Percentiles rank a stretch among this genome's conserved stretches.
These are phyloP conservation scores for Phymanthus crucifer DNA, from an alignment of 92 coral and sea anemone species.

Conservation along the genomic window DNA sequence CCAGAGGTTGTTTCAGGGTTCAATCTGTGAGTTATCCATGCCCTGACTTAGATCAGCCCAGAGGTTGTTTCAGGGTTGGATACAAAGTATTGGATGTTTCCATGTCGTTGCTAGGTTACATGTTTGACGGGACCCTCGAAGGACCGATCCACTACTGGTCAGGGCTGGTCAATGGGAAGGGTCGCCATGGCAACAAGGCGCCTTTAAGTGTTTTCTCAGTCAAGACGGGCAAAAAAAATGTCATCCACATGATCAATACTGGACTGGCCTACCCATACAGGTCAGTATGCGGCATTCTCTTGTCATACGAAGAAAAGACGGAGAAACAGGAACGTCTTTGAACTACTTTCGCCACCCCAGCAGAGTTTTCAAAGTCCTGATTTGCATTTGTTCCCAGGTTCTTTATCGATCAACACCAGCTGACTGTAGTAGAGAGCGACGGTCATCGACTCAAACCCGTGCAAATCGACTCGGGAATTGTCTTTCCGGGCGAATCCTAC, in stretches of 20 bases:
- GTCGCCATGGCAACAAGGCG: constrained; percentile 64
- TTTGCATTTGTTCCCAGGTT: constrained; percentile 12
- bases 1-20: not conserved
- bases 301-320: not conserved
- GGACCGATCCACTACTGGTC: constrained; percentile 76
- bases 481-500: constrained; percentile 75
- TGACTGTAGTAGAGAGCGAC: constrained; percentile 70
- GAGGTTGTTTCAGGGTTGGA: too few relatives aligned
- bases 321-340: not conserved
- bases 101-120: constrained; percentile 25
- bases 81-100: not conserved
- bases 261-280: constrained; percentile 45
- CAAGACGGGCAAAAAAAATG: constrained; percentile 54
- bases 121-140: constrained; percentile 39
- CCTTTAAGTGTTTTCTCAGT: constrained; percentile 66
- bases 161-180: constrained; percentile 76
- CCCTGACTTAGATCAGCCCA: too few relatives aligned
- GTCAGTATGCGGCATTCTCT: constrained; percentile 6
- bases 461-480: constrained; percentile 63
- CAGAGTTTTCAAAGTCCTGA: too few relatives aligned
- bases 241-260: constrained; percentile 59
- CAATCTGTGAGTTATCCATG: too few relatives aligned
- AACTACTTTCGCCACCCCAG: too few relatives aligned
- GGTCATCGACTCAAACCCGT: constrained; percentile 67
- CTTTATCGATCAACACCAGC: constrained; percentile 60